Conservation (phyloP, 2,888 invertebrate species). For the Drosophila anomelani region DNA sequence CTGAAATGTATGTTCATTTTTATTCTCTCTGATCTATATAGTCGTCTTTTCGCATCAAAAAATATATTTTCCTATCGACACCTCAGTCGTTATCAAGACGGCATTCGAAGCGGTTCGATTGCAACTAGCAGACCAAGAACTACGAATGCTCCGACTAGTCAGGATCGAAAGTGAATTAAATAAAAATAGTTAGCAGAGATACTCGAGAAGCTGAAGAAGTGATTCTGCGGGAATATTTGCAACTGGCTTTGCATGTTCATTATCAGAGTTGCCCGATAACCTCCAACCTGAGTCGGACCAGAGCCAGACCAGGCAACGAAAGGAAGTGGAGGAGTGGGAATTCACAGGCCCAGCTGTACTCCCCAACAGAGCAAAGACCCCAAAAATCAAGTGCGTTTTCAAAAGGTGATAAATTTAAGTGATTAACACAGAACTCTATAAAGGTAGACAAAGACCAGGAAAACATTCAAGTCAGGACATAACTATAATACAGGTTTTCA, state of each 20-base stretch:
- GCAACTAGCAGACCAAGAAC: slow-evolving; percentile 17
- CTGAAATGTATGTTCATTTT: slow-evolving; percentile 36
- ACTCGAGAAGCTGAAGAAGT: slow-evolving; percentile 3
- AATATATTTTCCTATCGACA: slow-evolving; percentile 44
- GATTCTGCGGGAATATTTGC: not conserved
- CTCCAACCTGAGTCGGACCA: slow-evolving; percentile 36
- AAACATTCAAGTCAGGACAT: not conserved
- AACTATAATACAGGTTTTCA: not conserved
- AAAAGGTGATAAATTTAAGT: not conserved
- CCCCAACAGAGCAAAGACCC: slow-evolving; percentile 2
- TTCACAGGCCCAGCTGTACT: slow-evolving; percentile 3
- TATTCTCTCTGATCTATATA: slow-evolving; percentile 16
- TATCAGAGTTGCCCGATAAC: slow-evolving; percentile 38
- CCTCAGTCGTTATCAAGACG: slow-evolving; percentile 78
- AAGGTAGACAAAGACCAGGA: not conserved
- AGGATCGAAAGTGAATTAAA: slow-evolving; percentile 2
- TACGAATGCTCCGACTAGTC: slow-evolving; percentile 1
- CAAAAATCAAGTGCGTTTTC: not conserved
- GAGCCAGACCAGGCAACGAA: slow-evolving; percentile 26
- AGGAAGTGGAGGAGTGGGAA: slow-evolving; percentile 25
- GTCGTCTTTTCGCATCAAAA: slow-evolving; percentile 41
- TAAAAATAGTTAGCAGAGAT: slow-evolving; percentile 4
- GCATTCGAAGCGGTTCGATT: slow-evolving; percentile 63
- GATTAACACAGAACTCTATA: not conserved
- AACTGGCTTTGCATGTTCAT: slow-evolving; percentile 19